phyloP scores from a whole-genome alignment of 1,140 invertebrate species.

The Adoxophyes honmai region DNA sequence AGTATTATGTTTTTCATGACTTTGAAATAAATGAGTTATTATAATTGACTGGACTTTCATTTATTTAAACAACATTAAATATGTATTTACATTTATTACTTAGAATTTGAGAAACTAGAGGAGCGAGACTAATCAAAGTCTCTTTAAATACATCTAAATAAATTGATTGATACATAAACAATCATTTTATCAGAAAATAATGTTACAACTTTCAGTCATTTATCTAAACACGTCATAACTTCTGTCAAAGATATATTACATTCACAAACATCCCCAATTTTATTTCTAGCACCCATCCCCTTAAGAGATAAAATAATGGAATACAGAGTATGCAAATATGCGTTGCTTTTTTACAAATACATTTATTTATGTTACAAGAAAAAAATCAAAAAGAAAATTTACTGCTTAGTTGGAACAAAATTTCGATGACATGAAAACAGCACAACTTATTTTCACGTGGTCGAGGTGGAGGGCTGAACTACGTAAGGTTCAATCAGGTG shows the following conservation, averaged over 20 bases:
- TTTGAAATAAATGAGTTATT: too few species aligned
- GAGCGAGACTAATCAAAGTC: too few species aligned
- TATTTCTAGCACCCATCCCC: constrained; percentile 26
- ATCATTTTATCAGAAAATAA: too few species aligned
- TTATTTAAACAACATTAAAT: background rate
- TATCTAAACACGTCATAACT: too few species aligned
- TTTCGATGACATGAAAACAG: background rate
- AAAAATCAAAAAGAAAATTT: background rate
- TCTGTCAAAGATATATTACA: background rate
- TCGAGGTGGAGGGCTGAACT: constrained; percentile 29
- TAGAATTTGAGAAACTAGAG: constrained; percentile 4
- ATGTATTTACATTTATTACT: constrained; percentile 16
- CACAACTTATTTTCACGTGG: constrained; percentile 22
- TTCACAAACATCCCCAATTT: constrained; percentile 15
- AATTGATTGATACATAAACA: too few species aligned
- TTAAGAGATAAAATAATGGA: constrained; percentile 16
- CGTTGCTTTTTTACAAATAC: too few species aligned
- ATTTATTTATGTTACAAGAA: too few species aligned
- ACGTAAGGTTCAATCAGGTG: constrained; percentile 82
- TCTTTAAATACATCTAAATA: too few species aligned
- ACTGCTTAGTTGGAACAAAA: background rate
- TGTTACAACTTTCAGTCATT: too few species aligned
- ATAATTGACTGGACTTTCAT: background rate
- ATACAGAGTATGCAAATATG: constrained; percentile 5
- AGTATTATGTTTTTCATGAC: too few species aligned